Base-by-base conservation (phyloP, 2,888 invertebrate species). In the Cremastobaeus sp. region DNA sequence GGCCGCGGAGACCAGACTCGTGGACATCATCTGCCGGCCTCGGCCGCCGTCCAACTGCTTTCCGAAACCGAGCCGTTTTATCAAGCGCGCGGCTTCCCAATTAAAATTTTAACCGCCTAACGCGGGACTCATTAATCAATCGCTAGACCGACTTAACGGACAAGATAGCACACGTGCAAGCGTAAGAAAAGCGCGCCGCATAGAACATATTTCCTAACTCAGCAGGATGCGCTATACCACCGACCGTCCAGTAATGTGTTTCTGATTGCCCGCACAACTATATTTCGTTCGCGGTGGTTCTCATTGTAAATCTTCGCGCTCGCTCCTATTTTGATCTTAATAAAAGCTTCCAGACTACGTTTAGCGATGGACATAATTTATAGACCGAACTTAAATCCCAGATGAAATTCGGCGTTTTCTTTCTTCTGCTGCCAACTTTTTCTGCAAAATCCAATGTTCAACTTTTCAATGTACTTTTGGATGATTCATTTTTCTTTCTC, bases 171-270 rank as follows among this genome's bases (percentile, higher is more conserved):
- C 54, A 50, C 68, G 55, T 21, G 68, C 34, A 55, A 47, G 68
- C 52, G 48, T 43, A 50, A 68, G 65, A 43, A 57, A 64, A 64
- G 43, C 69, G 17, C 20, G 75, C 73, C 70, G 73, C 34, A 25
- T 41, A 45, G 76, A 76, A 69, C 76, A 79, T 80, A 80, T 83
- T 83, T 83, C 79, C 79, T 77, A 78, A 70, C 83, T 70, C 82
- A 84, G 83, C 83, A 79, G 84, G 84, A 84, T 79, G 81, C 81
- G 83, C 82, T 54, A 43, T 82, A 83, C 79, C 77, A 54, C 76
- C 78, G 82, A 76, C 81, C 79, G 81, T 79, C 79, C 82, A 82
- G 84, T 86, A 86, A 86, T 86, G 86, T 80, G 82, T 85, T 86
- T 86, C 83, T 85, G 85, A 86, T 86, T 86, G 84, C 83, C 80